Base-by-base conservation (phyloP, 2,797 vertebrate species). In the Spinus pinus region DNA sequence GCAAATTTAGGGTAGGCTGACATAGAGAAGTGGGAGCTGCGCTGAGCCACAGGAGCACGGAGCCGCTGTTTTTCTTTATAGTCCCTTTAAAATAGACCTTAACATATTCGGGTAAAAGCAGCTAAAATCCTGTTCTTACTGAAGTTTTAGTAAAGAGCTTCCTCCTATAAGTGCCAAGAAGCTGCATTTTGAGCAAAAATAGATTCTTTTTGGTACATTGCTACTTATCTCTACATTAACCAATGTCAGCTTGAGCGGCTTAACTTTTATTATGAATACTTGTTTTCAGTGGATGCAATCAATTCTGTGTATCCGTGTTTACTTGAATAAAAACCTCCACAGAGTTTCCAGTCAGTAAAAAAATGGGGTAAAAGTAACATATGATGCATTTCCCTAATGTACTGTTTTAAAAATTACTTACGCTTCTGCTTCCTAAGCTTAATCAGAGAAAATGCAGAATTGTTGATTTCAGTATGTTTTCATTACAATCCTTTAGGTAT, bases 21-120 rank as follows among this genome's bases (percentile, higher is more conserved):
- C 9, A 25, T 1, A 57, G 37, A 44, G 49, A 44, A 44, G 23
- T 8, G 20, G 49, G 42, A 35, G 22, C 44, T 8, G 3, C 8
- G 22, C 57, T 13, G 42, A 0, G 1, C 31, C 28, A 47, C 31
- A 50, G n/a, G 15, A 65, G 58, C 1, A 4, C 0, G 2, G 8
- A 44, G 28, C 4, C 6, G 4, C 31, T 30, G 28, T 14, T 62
- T 39, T 47, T 57, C 19, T 49, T 39, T 27, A 14, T 22, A 37
- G n/a, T 61, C 15, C 6, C 33, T 70, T 73, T 61, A 65, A 85
- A 65, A 70, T 0, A 31, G 66, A 42, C 14, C 20, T 37, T 51
- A 57, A 70, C 12, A 10, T 22, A 56, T 3, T 33, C 50, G 20
- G 37, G 19, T 44, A 51, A 51, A 50, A 84, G n/a, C 54, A 41